Conservation (phyloP, 2,113 vertebrate species). For the Merops nubicus region DNA sequence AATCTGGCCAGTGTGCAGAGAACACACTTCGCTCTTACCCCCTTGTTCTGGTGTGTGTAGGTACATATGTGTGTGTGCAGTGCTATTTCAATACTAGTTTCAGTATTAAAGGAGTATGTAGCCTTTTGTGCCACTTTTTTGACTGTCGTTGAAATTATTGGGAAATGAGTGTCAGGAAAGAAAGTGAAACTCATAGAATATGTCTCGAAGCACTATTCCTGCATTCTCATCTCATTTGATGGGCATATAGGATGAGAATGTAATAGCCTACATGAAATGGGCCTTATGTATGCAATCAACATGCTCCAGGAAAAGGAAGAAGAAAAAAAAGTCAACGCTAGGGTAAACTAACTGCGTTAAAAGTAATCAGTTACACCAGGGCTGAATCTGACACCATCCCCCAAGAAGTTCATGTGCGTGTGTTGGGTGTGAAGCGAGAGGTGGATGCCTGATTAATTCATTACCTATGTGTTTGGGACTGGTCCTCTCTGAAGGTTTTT, state of each 20-base stretch:
- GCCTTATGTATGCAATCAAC: background rate
- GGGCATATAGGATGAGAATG: background rate
- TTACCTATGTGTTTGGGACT: conserved; percentile 97
- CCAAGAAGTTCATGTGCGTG: background rate
- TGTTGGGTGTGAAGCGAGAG: background rate
- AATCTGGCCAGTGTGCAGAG: background rate
- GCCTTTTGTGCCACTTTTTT: background rate
- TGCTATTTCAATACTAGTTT: background rate
- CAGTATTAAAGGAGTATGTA: background rate
- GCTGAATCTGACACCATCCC: background rate
- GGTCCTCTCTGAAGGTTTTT: conserved; percentile 85
- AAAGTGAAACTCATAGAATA: background rate
- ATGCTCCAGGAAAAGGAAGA: background rate
- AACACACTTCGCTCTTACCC: background rate
- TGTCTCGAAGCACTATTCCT: rapidly evolving
- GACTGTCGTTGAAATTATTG: background rate
- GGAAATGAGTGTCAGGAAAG: background rate
- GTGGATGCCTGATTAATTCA: conserved; percentile 3
- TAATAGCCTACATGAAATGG: background rate
- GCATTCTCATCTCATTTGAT: background rate
- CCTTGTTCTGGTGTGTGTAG: background rate
- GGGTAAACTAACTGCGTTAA: background rate
- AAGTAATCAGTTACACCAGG: conserved; percentile 4
- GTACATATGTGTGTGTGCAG: background rate
- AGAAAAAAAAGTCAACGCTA: background rate